Evolutionary conservation across 2,888 invertebrate genomes (phyloP), one percentile per base, ranked within the genome.

Genomic region (Caenorhabditis wallacei): DNA sequence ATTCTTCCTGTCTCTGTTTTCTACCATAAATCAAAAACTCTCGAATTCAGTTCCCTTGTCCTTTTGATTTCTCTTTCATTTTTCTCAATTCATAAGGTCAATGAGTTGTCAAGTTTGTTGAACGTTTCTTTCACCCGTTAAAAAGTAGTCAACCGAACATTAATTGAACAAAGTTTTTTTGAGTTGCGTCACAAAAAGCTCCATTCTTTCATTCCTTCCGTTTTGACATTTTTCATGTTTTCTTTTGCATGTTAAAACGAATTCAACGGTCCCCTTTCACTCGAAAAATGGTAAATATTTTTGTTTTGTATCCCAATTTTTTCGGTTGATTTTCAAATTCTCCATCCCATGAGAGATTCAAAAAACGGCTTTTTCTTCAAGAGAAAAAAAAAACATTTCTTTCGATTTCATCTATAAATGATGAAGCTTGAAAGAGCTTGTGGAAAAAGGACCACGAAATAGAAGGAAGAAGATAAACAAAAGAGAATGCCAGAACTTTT

Each of bases 401-500:
- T 53, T 35, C 53, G 66, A 66, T 53, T 66, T 53, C 66, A 53
- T 66, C 53, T 53, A 66, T 66, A 66, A 66, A 66, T 56, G 69
- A 64, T 76, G 66, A 46, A 66, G 70, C 54, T 30, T 1, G 11
- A 57, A 63, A 54, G n/a, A 64, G 46, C 11, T 20, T 13, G n/a
- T 13, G n/a, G 40, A 24, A 53, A 26, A 24, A 61, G 66, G 66
- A 37, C 53, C 30, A 66, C 37, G 66, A 53, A 43, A 48, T n/a
- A 20, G 37, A 11, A 10, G 7, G 46, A 46, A 51, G 63, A 54
- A 64, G 46, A 74, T 64, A 64, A 72, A 64, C 63, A 57, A 80
- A 59, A 56, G 40, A 63, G 71, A 66, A 66, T 35, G 80, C 63
- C 61, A 71, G 79, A 66, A 37, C 48, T 40, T 66, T 66, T 66